Conservation (phyloP, 2,113 vertebrate species). For the Zosterops japonicus region DNA sequence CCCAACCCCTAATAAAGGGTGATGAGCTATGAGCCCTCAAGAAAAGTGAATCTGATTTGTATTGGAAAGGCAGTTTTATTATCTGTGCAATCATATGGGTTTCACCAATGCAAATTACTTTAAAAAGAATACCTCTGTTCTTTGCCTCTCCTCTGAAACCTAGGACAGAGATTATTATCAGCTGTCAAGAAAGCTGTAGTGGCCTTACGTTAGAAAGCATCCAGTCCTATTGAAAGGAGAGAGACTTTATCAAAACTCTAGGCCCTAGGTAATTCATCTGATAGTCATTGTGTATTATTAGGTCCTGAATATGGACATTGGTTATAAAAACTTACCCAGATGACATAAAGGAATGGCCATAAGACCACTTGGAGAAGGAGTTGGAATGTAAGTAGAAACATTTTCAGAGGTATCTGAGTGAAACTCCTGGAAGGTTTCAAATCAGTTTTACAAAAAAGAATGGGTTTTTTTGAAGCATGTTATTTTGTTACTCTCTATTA, state of each 20-base stretch:
- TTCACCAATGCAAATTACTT: neutral
- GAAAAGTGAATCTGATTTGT: neutral
- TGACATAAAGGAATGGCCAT: neutral
- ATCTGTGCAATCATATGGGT: neutral
- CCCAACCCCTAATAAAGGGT: neutral
- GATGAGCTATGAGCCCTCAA: neutral
- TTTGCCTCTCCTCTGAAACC: neutral
- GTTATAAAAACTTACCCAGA: neutral
- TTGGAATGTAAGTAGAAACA: neutral
- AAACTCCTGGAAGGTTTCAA: fast-evolving
- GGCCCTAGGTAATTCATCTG: neutral
- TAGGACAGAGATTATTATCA: neutral
- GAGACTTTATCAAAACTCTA: neutral
- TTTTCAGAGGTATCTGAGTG: neutral
- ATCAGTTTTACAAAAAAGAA: neutral
- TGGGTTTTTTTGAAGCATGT: fast-evolving
- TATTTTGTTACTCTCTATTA: neutral
- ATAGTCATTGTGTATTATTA: neutral
- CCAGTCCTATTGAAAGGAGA: neutral
- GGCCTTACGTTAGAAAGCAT: neutral
- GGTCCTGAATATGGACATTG: neutral
- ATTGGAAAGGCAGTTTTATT: neutral
- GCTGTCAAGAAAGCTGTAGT: neutral
- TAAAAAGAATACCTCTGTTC: fast-evolving
- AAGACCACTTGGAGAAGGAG: neutral